Conservation (phyloP, 1,140 invertebrate genomes). For the Uloborus diversus region DNA sequence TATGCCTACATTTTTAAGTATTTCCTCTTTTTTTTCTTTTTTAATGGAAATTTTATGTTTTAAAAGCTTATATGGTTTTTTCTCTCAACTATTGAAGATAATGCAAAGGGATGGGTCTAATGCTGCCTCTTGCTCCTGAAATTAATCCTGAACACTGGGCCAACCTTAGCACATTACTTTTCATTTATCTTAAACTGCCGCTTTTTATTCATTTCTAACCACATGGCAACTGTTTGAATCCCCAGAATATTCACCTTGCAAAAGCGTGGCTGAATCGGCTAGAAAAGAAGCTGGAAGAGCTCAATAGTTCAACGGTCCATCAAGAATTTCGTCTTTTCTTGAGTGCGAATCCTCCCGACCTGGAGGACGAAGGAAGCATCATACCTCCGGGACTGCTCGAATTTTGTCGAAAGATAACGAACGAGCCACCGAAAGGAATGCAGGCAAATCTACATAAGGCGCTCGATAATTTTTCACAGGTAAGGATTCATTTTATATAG, state of each 20-base stretch:
- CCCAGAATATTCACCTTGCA: conserved; percentile 96
- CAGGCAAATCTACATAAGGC: conserved; percentile 96
- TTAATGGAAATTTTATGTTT: too few species aligned
- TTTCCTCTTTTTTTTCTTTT: too few species aligned
- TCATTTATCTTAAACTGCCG: too few species aligned
- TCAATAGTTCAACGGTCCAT: conserved; percentile 78
- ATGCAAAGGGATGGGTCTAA: too few species aligned
- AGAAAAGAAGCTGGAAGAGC: conserved; percentile 89
- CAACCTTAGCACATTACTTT: too few species aligned
- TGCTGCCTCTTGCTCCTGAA: too few species aligned
- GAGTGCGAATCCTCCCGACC: conserved; percentile 89
- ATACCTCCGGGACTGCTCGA: conserved; percentile 84
- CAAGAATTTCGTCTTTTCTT: conserved; percentile 87
- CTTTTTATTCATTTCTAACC: too few species aligned
- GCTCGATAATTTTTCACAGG: conserved; percentile 88
- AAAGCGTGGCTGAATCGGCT: conserved; percentile 90
- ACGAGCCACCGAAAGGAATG: conserved; percentile 96
- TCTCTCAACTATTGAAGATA: too few species aligned
- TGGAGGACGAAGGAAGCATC: conserved; percentile 68
- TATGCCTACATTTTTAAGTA: too few species aligned
- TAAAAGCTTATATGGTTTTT: too few species aligned
- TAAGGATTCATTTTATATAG: conserved; percentile 44
- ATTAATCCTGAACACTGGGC: too few species aligned
- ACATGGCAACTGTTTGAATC: too few species aligned
- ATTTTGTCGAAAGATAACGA: conserved; percentile 96